Conservation (phyloP, 2,888 invertebrate genomes). For the Celastrina argiolus region DNA sequence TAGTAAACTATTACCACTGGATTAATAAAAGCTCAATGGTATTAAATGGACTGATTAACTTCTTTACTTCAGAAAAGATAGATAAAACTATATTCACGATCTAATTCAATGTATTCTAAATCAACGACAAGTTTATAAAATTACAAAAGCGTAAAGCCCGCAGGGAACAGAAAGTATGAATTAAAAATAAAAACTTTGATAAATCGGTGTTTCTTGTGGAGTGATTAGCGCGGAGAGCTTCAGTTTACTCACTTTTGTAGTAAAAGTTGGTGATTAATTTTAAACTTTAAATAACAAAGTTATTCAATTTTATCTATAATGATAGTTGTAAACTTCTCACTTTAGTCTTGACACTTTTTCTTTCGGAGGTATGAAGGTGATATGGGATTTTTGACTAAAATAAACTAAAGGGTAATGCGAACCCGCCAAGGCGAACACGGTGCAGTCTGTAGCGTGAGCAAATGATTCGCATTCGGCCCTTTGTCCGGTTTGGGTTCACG, state of each 20-base stretch:
- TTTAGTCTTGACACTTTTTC: neutral
- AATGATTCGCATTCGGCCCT: slow-evolving; percentile 69
- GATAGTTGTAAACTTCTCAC: neutral
- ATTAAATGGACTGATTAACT: too few species aligned
- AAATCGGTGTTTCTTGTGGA: slow-evolving; percentile 4
- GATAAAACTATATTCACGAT: too few species aligned
- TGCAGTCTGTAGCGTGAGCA: slow-evolving; percentile 61
- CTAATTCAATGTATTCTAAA: too few species aligned
- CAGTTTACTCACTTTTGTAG: neutral
- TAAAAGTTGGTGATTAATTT: slow-evolving; percentile 8
- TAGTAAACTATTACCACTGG: too few species aligned
- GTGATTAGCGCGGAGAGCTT: slow-evolving; percentile 7
- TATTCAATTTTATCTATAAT: neutral
- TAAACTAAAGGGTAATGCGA: slow-evolving; percentile 47
- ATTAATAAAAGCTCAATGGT: too few species aligned
- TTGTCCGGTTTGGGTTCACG: slow-evolving; percentile 62
- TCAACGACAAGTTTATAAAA: neutral
- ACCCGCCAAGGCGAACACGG: slow-evolving; percentile 67
- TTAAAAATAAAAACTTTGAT: neutral
- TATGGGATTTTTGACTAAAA: slow-evolving; percentile 11
- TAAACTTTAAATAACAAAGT: neutral
- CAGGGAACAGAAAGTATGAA: neutral
- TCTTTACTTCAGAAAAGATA: too few species aligned
- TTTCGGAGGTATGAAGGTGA: neutral
- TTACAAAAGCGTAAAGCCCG: neutral